Percentiles rank a stretch among this genome's conserved stretches.
phyloP scores from a whole-genome alignment of 2,888 invertebrate genomes.

The Celastrina argiolus region DNA sequence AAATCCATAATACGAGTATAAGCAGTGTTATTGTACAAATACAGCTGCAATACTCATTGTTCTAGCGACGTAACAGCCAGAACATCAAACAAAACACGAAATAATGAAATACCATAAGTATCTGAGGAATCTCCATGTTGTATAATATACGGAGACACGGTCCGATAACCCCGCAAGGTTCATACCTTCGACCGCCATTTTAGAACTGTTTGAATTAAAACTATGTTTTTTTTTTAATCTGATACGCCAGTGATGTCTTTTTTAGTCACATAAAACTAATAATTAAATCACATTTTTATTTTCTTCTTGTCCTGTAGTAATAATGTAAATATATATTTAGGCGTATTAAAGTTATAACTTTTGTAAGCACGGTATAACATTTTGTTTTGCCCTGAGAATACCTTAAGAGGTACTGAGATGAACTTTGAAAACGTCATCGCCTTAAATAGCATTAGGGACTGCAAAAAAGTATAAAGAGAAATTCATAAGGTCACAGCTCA shows the following conservation, averaged over 20 bases:
- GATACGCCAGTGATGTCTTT: no score
- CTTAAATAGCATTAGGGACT: not conserved
- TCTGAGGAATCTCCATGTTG: slow-evolving; percentile 17
- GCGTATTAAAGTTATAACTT: no score
- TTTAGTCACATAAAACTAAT: no score
- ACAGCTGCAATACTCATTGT: no score
- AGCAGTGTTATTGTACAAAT: no score
- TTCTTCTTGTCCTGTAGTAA: no score
- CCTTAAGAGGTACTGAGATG: not conserved
- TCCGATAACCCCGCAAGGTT: slow-evolving; percentile 20
- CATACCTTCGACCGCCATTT: not conserved
- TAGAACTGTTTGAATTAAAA: not conserved
- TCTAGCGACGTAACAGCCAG: not conserved
- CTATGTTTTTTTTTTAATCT: not conserved
- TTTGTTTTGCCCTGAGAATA: not conserved
- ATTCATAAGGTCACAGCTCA: slow-evolving; percentile 16
- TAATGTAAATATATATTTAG: no score
- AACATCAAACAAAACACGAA: slow-evolving; percentile 9
- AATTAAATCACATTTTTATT: no score
- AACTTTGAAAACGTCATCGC: not conserved
- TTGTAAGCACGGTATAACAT: no score
- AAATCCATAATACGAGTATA: not conserved
- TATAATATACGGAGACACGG: slow-evolving; percentile 23
- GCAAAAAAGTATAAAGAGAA: slow-evolving; percentile 3
- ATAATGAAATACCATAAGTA: slow-evolving; percentile 5